Base-by-base conservation (phyloP, 2,113 vertebrate species). In the Mormyrus lacerda region DNA sequence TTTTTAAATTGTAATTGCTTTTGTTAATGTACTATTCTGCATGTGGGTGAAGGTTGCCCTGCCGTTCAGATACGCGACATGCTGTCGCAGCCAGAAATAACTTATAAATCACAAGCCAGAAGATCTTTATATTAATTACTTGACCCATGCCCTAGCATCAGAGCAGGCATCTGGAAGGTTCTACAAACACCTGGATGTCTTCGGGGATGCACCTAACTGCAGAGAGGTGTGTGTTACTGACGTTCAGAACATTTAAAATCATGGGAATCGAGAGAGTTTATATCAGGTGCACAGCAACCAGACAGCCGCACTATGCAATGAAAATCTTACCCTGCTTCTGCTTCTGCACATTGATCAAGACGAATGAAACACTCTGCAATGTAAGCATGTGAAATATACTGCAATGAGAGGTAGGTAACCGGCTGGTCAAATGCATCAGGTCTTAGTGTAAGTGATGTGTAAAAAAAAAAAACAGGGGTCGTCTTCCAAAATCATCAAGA, bases 401-500 rank as follows among this genome's bases (percentile, higher is more conserved):
- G n/a, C 61, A 61, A 10, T 3, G 58, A 61, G 58, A 27, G 8
- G n/a, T 27, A 27, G 8, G 61, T 65, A n/a, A n/a, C 58, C 3
- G 24, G 58, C 58, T n/a, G 58, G 58, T 27, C 58, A n/a, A n/a
- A 61, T 65, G 58, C 8, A 65, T 65, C 58, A 65, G 58, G 24
- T 27, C n/a, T 93, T 91, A 48, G 24, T 93, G 83, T 27, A 51
- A 86, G 48, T 7, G 27, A 53, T 50, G 17, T 92, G 27, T 48
- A 51, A 53, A 86, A n/a, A n/a, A 17, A 45, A 86, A 24, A 27
- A 35, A 53, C 6, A 86, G 84, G 50, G 50, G 50, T 9, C 1
- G 0, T 19, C 27, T 17, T 87, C n/a, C 85, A 9, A 53, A 76
- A 87, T 19, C 50, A 55, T 87, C 48, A 87, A 51, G 9, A 87